phyloP scores from a whole-genome alignment of 2,888 invertebrate genomes.

The Eristalis intricaria region DNA sequence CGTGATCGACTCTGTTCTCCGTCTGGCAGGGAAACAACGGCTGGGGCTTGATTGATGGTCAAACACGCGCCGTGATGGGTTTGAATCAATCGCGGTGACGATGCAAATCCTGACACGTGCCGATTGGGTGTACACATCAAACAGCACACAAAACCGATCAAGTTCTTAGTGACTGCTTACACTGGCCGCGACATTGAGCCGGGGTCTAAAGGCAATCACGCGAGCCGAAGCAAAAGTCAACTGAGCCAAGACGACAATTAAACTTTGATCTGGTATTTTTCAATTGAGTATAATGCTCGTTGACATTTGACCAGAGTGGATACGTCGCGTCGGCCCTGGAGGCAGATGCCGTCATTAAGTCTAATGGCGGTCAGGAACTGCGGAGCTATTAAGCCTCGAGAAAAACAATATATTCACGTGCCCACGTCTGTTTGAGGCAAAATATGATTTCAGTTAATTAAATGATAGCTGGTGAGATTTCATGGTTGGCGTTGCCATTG shows the following conservation, averaged over 20 bases:
- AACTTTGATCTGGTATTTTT: constrained; percentile 60
- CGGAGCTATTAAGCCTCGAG: background rate
- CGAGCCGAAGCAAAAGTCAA: constrained; percentile 49
- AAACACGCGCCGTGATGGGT: background rate
- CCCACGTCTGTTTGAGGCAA: background rate
- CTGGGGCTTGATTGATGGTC: background rate
- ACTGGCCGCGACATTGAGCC: background rate
- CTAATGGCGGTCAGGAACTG: constrained; percentile 52
- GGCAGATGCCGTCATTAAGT: constrained; percentile 38
- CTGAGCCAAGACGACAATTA: constrained; percentile 46
- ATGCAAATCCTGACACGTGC: background rate
- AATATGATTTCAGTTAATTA: background rate
- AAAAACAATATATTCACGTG: background rate
- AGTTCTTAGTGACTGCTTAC: background rate
- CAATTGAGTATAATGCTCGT: constrained; percentile 14
- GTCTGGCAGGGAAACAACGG: background rate
- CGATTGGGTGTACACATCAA: background rate
- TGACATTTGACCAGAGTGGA: constrained; percentile 56
- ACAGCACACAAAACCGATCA: background rate
- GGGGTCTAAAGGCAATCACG: constrained; percentile 16
- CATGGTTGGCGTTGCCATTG: background rate
- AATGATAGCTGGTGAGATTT: background rate
- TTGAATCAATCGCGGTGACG: background rate
- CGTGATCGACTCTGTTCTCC: background rate
- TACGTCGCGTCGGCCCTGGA: constrained; percentile 56